Base-by-base conservation (phyloP, 2,797 vertebrate species). In the Microhierax caerulescens region DNA sequence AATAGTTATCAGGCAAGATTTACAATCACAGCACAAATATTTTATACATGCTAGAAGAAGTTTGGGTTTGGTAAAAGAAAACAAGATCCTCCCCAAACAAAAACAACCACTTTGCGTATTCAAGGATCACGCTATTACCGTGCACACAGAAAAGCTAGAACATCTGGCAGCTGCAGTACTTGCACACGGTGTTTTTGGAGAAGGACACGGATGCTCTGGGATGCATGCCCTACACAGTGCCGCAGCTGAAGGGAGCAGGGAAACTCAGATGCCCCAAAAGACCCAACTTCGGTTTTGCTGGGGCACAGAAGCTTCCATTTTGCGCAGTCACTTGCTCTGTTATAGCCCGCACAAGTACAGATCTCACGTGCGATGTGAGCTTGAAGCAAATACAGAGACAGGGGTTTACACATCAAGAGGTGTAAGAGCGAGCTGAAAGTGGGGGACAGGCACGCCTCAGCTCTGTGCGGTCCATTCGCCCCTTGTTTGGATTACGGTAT, bases 1-100 rank as follows among this genome's bases (percentile, higher is more conserved):
- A 81, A 7, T 4, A 28, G 47, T 2, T 2, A 27, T 32, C 47
- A 54, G 39, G 20, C 4, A 7, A 51, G 57, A 63, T 37, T 64
- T 43, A 27, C 36, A 63, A 13, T 17, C 0, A 0, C 3, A 0
- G 28, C 20, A 57, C 23, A 41, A 64, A 5, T 21, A 25, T 30
- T 57, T 73, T 4, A 14, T 0, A 50, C 0, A 2, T 2, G 0
- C 19, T 7, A 36, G 14, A 36, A 54, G 5, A 59, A 10, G 54
- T n/a, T 17, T 39, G 34, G 25, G 20, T 41, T 88, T 32, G 16
- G 28, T 32, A 23, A 68, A 51, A 65, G 59, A 36, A 69, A 70
- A 34, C 13, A 65, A 61, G 50, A 34, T 30, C 47, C 47, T 65
- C 10, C 28, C 41, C 54, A 48, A 6, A 11, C 30, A 34, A 51